Evolutionary conservation across 2,888 invertebrate genomes (phyloP).

Genomic region (Drosophila peninsularis): DNA sequence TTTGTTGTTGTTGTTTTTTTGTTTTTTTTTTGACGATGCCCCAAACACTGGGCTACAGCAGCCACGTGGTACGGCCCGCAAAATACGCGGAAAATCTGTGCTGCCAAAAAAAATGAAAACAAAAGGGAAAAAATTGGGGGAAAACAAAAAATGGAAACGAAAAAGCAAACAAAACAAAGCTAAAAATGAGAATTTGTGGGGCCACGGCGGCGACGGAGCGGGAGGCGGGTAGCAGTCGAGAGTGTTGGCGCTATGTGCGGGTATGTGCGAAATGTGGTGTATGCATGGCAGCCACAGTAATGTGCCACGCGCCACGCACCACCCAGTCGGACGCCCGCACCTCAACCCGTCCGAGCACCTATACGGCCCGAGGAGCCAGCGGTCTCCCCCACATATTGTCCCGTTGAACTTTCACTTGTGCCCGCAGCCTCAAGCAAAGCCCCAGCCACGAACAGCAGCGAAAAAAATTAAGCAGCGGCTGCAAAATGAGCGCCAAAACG

Average conservation of each 20-base stretch:
- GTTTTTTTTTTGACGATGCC: conserved; percentile 57
- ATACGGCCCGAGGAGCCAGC: conserved; percentile 11
- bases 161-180: conserved; percentile 50
- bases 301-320: conserved; percentile 18
- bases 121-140: conserved; percentile 34
- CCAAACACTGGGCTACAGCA: conserved; percentile 64
- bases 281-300: conserved; percentile 59
- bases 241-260: conserved; percentile 8
- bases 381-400: conserved; percentile 49
- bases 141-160: conserved; percentile 5
- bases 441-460: conserved; percentile 1
- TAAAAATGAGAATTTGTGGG: conserved; percentile 35
- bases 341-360: conserved; percentile 16
- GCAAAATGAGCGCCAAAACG: conserved; percentile 76
- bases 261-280: conserved; percentile 64
- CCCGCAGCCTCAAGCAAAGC: conserved; percentile 52
- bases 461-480: conserved; percentile 74
- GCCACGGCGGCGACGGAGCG: background rate
- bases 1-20: conserved; percentile 32
- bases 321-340: background rate
- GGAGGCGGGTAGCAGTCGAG: too few relatives aligned
- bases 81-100: conserved; percentile 74
- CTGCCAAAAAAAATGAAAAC: conserved; percentile 45
- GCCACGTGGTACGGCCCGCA: conserved; percentile 34
- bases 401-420: conserved; percentile 73